Percentiles rank a stretch among this genome's conserved stretches.
These are phyloP conservation scores for Cephus runcator DNA, from an alignment of 2,888 invertebrate genomes.

Conservation along the genomic window DNA sequence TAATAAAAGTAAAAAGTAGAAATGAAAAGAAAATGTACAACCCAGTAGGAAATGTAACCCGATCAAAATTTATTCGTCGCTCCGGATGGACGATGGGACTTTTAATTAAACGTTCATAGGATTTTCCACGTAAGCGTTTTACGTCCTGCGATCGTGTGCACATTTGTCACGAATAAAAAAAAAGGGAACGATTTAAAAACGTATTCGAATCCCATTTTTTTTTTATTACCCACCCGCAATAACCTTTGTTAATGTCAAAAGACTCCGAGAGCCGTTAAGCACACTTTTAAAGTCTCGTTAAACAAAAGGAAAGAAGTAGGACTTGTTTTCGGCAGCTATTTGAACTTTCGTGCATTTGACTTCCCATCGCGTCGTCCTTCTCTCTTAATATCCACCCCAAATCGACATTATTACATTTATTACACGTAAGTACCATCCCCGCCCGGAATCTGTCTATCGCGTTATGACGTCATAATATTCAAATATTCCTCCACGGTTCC, in stretches of 20 bases:
- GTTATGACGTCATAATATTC: not conserved
- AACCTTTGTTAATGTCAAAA: not conserved
- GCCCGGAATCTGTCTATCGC: not conserved
- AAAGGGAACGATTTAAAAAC: not conserved
- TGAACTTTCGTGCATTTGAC: not conserved
- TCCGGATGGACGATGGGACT: not conserved
- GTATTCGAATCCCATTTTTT: not conserved
- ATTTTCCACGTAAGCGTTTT: not conserved
- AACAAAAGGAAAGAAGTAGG: not conserved
- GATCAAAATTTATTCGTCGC: not conserved
- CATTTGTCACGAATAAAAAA: not conserved
- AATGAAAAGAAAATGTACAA: not conserved
- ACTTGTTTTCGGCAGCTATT: not conserved
- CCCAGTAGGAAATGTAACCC: not conserved
- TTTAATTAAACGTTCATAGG: not conserved
- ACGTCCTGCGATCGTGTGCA: not conserved
- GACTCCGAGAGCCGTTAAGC: not conserved
- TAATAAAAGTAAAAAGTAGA: not conserved
- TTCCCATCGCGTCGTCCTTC: not conserved
- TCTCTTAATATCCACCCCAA: not conserved
- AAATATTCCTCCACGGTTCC: not conserved
- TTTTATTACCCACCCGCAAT: not conserved
- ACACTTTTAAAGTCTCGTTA: not conserved
- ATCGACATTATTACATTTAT: constrained; percentile 1
- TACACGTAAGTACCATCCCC: not conserved